These are phyloP conservation scores for Drosophila tsacasi DNA, from an alignment of 1,140 invertebrate genomes.

Conservation along the genomic window DNA sequence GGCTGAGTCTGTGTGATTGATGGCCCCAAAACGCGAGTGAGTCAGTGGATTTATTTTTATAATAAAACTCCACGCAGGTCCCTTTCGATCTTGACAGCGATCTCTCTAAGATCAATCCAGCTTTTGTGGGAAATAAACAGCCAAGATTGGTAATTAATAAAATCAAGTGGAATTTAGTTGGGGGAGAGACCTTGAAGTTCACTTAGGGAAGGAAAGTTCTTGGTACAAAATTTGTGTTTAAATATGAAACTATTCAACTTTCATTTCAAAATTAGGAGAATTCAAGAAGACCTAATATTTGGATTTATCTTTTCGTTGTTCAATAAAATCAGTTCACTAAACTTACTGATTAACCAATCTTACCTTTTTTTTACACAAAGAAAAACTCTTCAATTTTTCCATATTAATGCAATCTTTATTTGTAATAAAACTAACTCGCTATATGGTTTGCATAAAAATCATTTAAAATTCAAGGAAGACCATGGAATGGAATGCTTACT, in stretches of 20 bases:
- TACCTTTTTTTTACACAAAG: not conserved
- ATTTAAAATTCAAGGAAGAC: conserved; percentile 81
- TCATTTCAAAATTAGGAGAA: rapidly evolving
- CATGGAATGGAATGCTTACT: conserved; percentile 74
- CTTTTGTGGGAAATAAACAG: conserved; percentile 3
- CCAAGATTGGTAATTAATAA: conserved; percentile 6
- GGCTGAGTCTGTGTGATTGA: conserved; percentile 61
- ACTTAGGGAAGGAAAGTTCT: not conserved
- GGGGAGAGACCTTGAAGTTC: not conserved
- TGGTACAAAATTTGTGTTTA: too few relatives aligned
- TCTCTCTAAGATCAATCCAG: conserved; percentile 13
- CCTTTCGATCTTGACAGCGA: conserved; percentile 23
- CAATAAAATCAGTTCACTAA: not conserved
- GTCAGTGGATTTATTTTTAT: conserved; percentile 45
- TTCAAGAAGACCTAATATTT: not conserved
- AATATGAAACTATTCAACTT: not conserved
- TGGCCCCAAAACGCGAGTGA: conserved; percentile 54
- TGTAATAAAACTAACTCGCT: conserved; percentile 56
- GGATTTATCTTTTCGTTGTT: not conserved
- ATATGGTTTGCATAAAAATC: conserved; percentile 58
- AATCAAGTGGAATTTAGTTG: not conserved
- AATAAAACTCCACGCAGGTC: conserved; percentile 23
- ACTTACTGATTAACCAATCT: not conserved
- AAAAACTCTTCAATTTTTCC: conserved; percentile 2
- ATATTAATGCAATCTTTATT: conserved; percentile 75